Evolutionary conservation across 2,888 invertebrate species (phyloP), one percentile per base, ranked within the genome.

Genomic region (Perizoma affinitatum): DNA sequence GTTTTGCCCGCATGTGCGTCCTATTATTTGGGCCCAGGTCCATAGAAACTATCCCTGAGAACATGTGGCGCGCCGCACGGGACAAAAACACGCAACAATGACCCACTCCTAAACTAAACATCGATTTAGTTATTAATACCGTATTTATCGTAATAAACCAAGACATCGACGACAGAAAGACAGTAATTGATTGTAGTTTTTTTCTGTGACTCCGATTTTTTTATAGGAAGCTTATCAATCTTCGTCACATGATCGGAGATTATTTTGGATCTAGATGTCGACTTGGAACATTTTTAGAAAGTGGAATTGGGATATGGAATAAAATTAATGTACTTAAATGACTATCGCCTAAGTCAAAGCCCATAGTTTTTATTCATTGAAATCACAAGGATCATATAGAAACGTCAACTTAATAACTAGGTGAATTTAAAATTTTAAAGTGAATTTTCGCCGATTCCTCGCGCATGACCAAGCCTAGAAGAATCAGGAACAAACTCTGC

Each of bases 1-100:
- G 50, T 50, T 61, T 60, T 35, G 71, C 89, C 90, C 90, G 90
- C 89, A 90, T 89, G 70, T 86, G 88, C 73, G 63, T 47, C 64
- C 67, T 60, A 22, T 79, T 76, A 74, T 73, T 68, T 75, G 70
- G 69, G 65, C 71, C 71, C 77, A 73, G 76, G 70, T 68, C 71
- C 70, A 79, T 79, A 78, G 74, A 74, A 70, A 22, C 22, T 71
- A 67, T 74, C 67, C 78, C 80, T 78, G 75, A 77, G 72, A 76
- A 84, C 87, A 87, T 84, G 83, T 85, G 86, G 77, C 72, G 61
- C 62, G 62, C 57, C 60, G 77, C 72, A 61, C 62, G 62, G 58
- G 61, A 79, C 77, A 84, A 84, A 84, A 86, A 83, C 78, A 64
- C 7, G 41, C 53, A 62, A 62, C 54, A 54, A 54, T 54, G 36